These are phyloP conservation scores for Aspidiotus destructor DNA, from an alignment of 2,888 invertebrate genomes.

Conservation along the genomic window DNA sequence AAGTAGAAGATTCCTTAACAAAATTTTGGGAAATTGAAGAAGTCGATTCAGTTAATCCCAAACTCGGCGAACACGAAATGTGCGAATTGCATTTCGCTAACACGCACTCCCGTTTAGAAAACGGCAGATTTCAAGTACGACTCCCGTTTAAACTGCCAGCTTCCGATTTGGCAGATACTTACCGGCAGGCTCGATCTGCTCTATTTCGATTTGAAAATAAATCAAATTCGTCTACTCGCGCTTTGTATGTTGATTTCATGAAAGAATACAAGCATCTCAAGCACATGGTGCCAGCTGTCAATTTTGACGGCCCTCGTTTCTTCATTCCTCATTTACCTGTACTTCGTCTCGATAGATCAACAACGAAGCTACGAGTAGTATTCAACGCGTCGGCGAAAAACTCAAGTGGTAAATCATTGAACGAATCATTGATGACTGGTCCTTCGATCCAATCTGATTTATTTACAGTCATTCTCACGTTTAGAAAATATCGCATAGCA, in stretches of 20 bases:
- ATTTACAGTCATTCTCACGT: constrained; percentile 39
- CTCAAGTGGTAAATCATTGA: constrained; percentile 39
- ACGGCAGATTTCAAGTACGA: constrained; percentile 22
- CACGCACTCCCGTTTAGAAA: not conserved
- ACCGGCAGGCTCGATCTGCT: not conserved
- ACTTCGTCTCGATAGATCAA: constrained; percentile 33
- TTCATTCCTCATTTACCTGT: constrained; percentile 38
- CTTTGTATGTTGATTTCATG: constrained; percentile 23
- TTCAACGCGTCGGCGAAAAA: constrained; percentile 37
- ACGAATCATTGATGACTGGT: constrained; percentile 39
- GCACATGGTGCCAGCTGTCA: constrained; percentile 11
- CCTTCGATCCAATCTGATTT: constrained; percentile 40
- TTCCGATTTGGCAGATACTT: constrained; percentile 1
- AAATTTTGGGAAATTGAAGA: constrained; percentile 33
- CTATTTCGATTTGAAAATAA: constrained; percentile 1
- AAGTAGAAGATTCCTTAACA: not conserved
- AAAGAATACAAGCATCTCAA: not conserved
- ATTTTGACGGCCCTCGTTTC: constrained; percentile 13
- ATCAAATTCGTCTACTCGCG: not conserved
- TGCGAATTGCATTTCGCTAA: constrained; percentile 6
- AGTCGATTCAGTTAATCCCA: not conserved
- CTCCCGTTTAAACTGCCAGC: not conserved
- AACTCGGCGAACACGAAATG: not conserved
- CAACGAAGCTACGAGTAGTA: no score
- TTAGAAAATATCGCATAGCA: constrained; percentile 38